Conservation (phyloP, 2,113 vertebrate genomes). For the Phasianus colchicus region DNA sequence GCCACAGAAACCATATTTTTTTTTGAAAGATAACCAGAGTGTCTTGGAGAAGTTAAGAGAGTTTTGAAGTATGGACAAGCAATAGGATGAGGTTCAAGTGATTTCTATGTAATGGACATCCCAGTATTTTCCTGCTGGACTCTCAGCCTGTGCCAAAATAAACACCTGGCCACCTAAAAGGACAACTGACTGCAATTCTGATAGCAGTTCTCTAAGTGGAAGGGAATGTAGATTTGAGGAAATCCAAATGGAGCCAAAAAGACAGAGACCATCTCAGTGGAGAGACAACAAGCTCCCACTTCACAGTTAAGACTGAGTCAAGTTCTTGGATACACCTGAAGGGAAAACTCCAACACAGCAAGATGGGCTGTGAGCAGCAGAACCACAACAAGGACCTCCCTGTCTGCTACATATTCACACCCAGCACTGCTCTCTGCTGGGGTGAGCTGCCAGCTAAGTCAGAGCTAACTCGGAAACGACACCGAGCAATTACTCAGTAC, state of each 20-base stretch:
- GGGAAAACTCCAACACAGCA: slow-evolving; percentile 48
- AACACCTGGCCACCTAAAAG: slow-evolving; percentile 13
- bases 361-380: slow-evolving; percentile 35
- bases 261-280: not conserved
- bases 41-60: not conserved
- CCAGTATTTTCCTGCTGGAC: not conserved
- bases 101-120: accelerated
- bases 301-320: not conserved
- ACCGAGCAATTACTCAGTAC: slow-evolving; percentile 54
- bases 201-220: not conserved
- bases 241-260: not conserved
- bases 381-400: slow-evolving; percentile 69
- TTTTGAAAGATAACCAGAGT: not conserved
- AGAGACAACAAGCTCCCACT: slow-evolving; percentile 45
- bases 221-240: not conserved
- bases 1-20: not conserved
- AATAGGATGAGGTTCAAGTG: not conserved
- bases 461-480: slow-evolving; percentile 48
- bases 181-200: not conserved
- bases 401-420: slow-evolving; percentile 55
- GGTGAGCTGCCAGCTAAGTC: not conserved
- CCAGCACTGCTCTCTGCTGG: slow-evolving; percentile 15
- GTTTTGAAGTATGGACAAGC: not conserved
- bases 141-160: not conserved
- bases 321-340: slow-evolving; percentile 59